phyloP scores from a whole-genome alignment of 2,888 invertebrate genomes.

The Aleiodes leptofemur region DNA sequence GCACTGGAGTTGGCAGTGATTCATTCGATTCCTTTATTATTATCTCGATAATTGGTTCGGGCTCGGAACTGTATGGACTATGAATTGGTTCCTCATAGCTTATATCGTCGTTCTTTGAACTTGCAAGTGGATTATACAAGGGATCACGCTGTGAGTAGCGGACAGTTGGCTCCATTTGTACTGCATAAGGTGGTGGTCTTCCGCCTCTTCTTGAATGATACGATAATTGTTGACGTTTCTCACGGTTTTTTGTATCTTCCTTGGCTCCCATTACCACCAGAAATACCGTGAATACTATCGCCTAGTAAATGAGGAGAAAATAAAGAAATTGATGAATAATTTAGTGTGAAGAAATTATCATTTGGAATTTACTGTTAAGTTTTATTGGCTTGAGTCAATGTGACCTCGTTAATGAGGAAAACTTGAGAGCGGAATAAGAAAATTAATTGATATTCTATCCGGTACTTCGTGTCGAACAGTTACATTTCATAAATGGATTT shows the following conservation, averaged over 20 bases:
- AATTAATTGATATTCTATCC: constrained; percentile 68
- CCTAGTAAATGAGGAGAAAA: constrained; percentile 57
- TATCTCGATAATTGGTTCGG: constrained; percentile 94
- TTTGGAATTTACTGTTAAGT: constrained; percentile 17
- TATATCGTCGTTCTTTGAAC: constrained; percentile 75
- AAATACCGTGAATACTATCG: constrained; percentile 55
- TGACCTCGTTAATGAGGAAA: constrained; percentile 69
- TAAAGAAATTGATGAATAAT: constrained; percentile 21
- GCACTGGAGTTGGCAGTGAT: constrained; percentile 81
- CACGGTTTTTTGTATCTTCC: constrained; percentile 62
- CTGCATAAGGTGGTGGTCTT: constrained; percentile 84
- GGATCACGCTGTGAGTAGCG: constrained; percentile 89
- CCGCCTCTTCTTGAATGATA: constrained; percentile 65
- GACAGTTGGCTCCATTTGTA: constrained; percentile 87
- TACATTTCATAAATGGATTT: constrained; percentile 56
- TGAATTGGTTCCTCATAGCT: constrained; percentile 49
- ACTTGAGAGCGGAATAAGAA: constrained; percentile 62
- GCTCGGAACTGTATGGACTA: constrained; percentile 79
- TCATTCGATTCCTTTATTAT: constrained; percentile 94
- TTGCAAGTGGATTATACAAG: constrained; percentile 80
- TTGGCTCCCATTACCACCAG: constrained; percentile 62
- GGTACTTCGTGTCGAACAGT: constrained; percentile 54
- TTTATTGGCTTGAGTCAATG: constrained; percentile 58
- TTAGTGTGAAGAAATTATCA: constrained; percentile 7
- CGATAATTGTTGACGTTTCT: constrained; percentile 67